These are phyloP conservation scores for Syngnathus acus DNA, from an alignment of 2,797 vertebrate species.

Conservation along the genomic window DNA sequence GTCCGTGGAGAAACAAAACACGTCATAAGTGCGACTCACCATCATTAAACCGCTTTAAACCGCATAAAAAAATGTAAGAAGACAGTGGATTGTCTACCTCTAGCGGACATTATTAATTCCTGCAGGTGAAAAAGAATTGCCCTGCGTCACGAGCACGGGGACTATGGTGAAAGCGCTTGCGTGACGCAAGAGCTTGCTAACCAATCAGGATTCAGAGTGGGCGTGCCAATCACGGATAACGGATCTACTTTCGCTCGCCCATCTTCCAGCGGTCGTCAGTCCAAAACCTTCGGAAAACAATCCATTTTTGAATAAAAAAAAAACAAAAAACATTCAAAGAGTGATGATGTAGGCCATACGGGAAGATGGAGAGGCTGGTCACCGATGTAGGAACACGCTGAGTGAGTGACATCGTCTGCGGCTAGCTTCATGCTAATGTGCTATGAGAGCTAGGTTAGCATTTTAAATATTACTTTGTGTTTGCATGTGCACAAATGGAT, in stretches of 20 bases:
- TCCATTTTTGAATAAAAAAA: not conserved
- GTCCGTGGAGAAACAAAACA: no score
- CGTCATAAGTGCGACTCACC: not conserved
- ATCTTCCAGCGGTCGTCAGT: not conserved
- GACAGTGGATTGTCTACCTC: not conserved
- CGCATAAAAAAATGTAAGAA: not conserved
- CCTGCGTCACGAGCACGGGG: not conserved
- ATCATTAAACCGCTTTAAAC: not conserved
- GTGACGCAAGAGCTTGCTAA: not conserved
- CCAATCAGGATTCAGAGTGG: slow-evolving; percentile 29
- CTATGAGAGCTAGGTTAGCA: slow-evolving; percentile 17
- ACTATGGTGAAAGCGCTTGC: slow-evolving; percentile 23
- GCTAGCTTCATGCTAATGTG: slow-evolving; percentile 24
- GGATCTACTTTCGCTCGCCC: slow-evolving; percentile 16
- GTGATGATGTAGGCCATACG: not conserved
- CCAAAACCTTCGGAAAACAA: not conserved
- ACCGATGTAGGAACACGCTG: slow-evolving; percentile 4
- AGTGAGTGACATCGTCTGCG: slow-evolving; percentile 22
- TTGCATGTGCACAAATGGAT: not conserved
- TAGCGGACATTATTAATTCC: slow-evolving; percentile 28
- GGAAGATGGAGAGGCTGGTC: not conserved
- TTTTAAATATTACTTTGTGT: not conserved
- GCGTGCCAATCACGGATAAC: slow-evolving; percentile 39
- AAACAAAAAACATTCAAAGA: not conserved
- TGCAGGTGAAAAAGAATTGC: not conserved